phyloP scores from a whole-genome alignment of 2,888 invertebrate species.

The Oxytorus armatus region DNA sequence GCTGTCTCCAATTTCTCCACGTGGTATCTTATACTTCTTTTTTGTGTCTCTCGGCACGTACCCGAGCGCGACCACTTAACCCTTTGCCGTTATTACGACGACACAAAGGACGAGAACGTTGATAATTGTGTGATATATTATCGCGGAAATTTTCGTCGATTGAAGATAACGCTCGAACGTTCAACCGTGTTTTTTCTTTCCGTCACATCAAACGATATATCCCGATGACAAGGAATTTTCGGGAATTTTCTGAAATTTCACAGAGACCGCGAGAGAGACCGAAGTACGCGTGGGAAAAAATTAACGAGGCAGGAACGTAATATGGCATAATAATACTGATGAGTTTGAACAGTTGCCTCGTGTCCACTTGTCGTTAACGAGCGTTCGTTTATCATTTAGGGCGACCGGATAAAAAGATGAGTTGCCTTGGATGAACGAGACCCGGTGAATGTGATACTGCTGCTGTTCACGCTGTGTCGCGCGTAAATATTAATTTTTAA shows the following conservation, averaged over 20 bases:
- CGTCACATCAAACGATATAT: no score
- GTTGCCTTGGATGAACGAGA: conserved; percentile 30
- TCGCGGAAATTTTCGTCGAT: no score
- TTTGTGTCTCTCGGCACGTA: not conserved
- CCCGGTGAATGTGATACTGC: conserved; percentile 39
- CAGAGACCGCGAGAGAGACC: not conserved
- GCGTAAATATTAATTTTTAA: conserved; percentile 58
- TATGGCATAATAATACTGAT: conserved; percentile 31
- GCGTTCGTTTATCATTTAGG: conserved; percentile 55
- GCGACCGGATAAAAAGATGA: not conserved
- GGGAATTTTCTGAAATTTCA: conserved; percentile 13
- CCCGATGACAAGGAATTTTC: not conserved
- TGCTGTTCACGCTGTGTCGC: conserved; percentile 13
- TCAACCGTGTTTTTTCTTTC: no score
- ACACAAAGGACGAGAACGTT: not conserved
- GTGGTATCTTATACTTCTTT: conserved; percentile 22
- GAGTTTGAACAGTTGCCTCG: conserved; percentile 39
- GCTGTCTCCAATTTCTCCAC: conserved; percentile 31
- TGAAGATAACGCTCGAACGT: no score
- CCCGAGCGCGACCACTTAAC: not conserved
- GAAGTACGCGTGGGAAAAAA: not conserved
- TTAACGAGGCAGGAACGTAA: no score
- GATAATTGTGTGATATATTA: not conserved
- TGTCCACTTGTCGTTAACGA: conserved; percentile 62
- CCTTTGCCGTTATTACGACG: conserved; percentile 3